These are phyloP conservation scores for Hydra vulgaris DNA, from an alignment of 30 jellyfish, hydroid and myxozoan species.

Conservation along the genomic window DNA sequence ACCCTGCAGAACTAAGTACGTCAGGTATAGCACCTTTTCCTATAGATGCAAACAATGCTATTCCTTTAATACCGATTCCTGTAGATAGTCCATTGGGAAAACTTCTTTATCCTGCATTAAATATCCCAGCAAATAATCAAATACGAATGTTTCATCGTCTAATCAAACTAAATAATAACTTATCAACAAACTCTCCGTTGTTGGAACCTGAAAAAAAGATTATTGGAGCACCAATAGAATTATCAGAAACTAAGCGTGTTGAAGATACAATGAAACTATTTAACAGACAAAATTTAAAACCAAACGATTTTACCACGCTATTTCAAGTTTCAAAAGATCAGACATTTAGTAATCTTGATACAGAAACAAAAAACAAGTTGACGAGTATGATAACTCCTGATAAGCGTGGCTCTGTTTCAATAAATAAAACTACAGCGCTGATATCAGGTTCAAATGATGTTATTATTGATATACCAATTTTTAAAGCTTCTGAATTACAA, in stretches of 20 bases:
- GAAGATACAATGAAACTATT: constrained; percentile 14
- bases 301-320: constrained; percentile 2
- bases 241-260: not conserved
- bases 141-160: not conserved
- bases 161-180: not conserved
- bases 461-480: not conserved
- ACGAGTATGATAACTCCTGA: not conserved
- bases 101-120: constrained; percentile 26
- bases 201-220: not conserved
- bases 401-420: not conserved
- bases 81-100: constrained; percentile 29
- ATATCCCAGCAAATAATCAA: constrained; percentile 1
- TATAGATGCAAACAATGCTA: constrained; percentile 9
- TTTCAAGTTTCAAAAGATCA: constrained; percentile 16
- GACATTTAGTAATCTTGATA: not conserved
- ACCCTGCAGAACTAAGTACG: not conserved
- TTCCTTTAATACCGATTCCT: constrained; percentile 31
- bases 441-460: not conserved
- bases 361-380: not conserved
- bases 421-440: not conserved
- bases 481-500: not conserved
- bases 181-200: not conserved
- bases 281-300: not conserved
- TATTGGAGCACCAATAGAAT: not conserved
- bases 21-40: constrained; percentile 2